Percentiles rank a stretch among this genome's conserved stretches.
Conservation (phyloP, 2,888 invertebrate species). For the Apoda limacodes region DNA sequence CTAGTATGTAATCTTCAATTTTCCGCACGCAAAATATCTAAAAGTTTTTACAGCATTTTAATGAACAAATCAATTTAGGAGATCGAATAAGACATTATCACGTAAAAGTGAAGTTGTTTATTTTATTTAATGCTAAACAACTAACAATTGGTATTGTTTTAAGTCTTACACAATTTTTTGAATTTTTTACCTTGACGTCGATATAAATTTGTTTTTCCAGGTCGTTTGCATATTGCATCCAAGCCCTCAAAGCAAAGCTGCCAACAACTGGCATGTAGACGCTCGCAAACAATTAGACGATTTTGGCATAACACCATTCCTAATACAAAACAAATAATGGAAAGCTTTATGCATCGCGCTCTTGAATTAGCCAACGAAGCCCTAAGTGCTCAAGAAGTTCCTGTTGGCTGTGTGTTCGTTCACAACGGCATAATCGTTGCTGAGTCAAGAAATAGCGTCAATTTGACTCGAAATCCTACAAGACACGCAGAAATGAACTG, state of each 20-base stretch:
- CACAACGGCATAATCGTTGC: slow-evolving; percentile 79
- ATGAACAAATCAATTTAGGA: no score
- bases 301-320: slow-evolving; percentile 1
- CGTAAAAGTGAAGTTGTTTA: no score
- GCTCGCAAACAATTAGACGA: slow-evolving; percentile 1
- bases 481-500: slow-evolving; percentile 97
- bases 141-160: no score
- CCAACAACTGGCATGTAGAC: slow-evolving; percentile 5
- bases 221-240: slow-evolving; percentile 10
- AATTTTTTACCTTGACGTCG: no score
- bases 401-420: slow-evolving; percentile 96
- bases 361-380: slow-evolving; percentile 84
- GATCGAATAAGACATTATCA: no score
- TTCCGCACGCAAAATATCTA: no score
- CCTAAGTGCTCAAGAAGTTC: slow-evolving; percentile 87
- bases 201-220: slow-evolving; percentile 17
- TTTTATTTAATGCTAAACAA: no score
- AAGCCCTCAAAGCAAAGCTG: slow-evolving; percentile 3
- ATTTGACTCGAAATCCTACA: slow-evolving; percentile 93
- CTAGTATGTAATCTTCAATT: no score
- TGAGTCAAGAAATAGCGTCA: slow-evolving; percentile 89
- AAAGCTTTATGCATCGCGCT: slow-evolving; percentile 82
- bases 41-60: no score
- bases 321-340: slow-evolving; percentile 29
- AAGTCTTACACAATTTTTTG: no score